These are phyloP conservation scores for Sarcophaga carnaria DNA, from an alignment of 2,888 invertebrate species.

Conservation along the genomic window DNA sequence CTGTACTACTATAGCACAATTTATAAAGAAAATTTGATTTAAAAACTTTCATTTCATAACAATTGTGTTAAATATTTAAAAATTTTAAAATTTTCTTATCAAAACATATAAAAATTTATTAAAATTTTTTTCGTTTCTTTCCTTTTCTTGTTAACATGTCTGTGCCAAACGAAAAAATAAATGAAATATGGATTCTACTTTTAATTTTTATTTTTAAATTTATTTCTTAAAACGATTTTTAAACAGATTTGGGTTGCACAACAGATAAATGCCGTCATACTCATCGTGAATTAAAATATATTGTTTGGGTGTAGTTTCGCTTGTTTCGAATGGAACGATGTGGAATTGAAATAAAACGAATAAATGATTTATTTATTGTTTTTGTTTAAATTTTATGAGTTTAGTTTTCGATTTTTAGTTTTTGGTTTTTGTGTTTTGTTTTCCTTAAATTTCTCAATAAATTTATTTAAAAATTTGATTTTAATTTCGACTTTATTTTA, in stretches of 20 bases:
- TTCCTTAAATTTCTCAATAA: constrained; percentile 10
- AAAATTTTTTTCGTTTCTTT: neutral
- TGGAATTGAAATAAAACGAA: neutral
- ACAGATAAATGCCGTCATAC: constrained; percentile 77
- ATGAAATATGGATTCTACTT: neutral
- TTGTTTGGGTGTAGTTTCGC: constrained; percentile 78
- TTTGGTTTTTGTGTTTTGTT: neutral
- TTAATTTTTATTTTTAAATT: constrained; percentile 9
- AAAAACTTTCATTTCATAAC: neutral
- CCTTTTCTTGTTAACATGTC: constrained; percentile 39
- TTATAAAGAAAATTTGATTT: no score
- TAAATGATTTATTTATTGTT: neutral
- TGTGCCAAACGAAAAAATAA: neutral
- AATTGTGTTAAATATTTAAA: neutral
- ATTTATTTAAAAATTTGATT: constrained; percentile 13
- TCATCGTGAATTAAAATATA: constrained; percentile 80
- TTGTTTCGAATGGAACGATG: neutral
- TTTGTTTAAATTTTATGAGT: neutral
- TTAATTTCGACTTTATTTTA: constrained; percentile 9
- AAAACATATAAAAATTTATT: neutral
- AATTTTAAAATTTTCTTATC: neutral
- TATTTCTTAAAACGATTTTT: neutral
- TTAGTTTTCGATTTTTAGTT: neutral
- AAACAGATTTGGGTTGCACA: constrained; percentile 78
- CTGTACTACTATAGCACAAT: no score